These are phyloP conservation scores for Pristionchus arcanus DNA, from an alignment of 2,888 invertebrate genomes.

Conservation along the genomic window DNA sequence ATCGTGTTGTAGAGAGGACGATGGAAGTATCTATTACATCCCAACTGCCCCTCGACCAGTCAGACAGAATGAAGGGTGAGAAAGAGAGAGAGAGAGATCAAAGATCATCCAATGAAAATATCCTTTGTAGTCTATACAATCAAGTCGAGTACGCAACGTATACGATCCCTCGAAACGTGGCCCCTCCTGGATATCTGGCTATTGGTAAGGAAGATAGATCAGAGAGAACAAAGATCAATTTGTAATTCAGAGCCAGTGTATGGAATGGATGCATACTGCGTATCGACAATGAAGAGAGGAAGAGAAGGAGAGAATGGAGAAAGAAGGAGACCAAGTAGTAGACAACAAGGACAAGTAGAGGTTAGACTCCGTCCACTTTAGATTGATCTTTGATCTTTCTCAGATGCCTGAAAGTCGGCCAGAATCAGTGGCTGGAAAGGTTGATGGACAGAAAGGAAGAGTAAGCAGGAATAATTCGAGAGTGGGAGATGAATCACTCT, in stretches of 20 bases:
- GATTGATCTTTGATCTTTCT: not conserved
- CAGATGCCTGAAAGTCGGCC: conserved; percentile 37
- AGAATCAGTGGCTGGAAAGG: conserved; percentile 32
- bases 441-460: not conserved
- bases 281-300: conserved; percentile 1
- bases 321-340: conserved; percentile 1
- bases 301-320: conserved; percentile 32
- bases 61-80: conserved; percentile 61
- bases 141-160: conserved; percentile 66
- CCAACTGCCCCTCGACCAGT: conserved; percentile 69
- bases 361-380: not conserved
- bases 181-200: conserved; percentile 68
- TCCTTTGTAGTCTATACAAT: conserved; percentile 61
- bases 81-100: not conserved
- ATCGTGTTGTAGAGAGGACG: conserved; percentile 71
- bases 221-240: not conserved
- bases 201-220: conserved; percentile 58
- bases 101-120: not conserved
- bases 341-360: conserved; percentile 20
- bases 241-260: conserved; percentile 6
- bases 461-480: conserved; percentile 33
- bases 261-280: conserved; percentile 57
- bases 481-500: conserved; percentile 6
- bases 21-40: conserved; percentile 72
- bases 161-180: conserved; percentile 62